Evolutionary conservation across 2,888 invertebrate genomes (phyloP), one percentile per base, ranked within the genome.

Genomic region (Synanthedon andrenaeformis): DNA sequence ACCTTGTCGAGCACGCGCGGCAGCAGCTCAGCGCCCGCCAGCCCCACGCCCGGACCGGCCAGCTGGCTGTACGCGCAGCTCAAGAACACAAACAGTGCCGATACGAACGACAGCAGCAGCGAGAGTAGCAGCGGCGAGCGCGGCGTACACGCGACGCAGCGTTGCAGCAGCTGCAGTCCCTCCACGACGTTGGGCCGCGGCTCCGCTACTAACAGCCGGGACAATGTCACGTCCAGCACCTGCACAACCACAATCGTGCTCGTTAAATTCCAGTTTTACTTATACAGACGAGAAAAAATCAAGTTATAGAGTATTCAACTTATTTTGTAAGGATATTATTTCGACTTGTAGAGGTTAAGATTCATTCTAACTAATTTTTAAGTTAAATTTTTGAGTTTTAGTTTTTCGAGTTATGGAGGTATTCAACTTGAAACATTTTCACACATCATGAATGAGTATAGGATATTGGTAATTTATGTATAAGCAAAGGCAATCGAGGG

Each of bases 21-120:
- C 52, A 97, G 72, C 41, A 94, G 66, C 48, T 85, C 86, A 28
- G 80, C 83, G 10, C 85, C 85, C n/a, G 74, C 74, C 28, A 67
- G 77, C 4, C 82, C 81, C 45, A 82, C 82, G 4, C 80, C 79
- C 0, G 85, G 80, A 3, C 86, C 86, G 0, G 92, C 92, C 58
- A 94, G 90, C 66, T 94, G 94, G 63, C 94, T 94, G 45, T 94
- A 94, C 0, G 95, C 94, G 90, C 95, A 94, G 68, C 94, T 94
- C 19, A 97, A 89, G 83, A 96, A 97, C 35, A 96, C 94, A 75
- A 97, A 96, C 2, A 97, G 89, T 0, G 96, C 95, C 1, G 97
- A 97, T 61, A 97, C 93, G 79, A 96, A 95, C 0, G 97, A 97
- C n/a, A 98, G 84, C 54, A 96, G 79, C 52, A 94, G 91, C 0